These are phyloP conservation scores for Aselliscus stoliczkanus DNA, from an alignment of 2,797 vertebrate genomes.

Conservation along the genomic window DNA sequence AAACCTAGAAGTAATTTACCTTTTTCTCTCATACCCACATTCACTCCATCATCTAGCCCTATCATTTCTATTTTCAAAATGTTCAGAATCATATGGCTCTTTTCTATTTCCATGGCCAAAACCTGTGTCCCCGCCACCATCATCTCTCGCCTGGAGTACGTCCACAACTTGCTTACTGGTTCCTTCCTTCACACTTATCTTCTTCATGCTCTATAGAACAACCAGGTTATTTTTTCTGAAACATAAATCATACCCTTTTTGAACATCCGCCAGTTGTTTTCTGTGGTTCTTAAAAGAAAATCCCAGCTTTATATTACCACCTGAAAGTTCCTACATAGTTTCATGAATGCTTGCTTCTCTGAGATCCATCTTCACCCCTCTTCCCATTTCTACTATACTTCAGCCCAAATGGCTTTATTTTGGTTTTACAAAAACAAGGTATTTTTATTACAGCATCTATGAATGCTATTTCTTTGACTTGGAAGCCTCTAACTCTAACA, in stretches of 20 bases:
- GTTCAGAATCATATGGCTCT: not conserved
- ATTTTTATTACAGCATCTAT: rapidly evolving
- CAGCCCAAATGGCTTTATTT: not conserved
- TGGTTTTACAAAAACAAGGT: not conserved
- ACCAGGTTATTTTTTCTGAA: not conserved
- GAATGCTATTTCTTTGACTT: not conserved
- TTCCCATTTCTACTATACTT: not conserved
- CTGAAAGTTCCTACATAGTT: no score
- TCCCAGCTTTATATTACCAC: not conserved
- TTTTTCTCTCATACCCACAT: not conserved
- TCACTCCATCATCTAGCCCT: not conserved
- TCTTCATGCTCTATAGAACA: not conserved
- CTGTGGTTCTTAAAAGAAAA: not conserved
- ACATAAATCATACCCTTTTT: no score
- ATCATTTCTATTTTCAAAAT: not conserved
- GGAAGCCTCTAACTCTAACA: not conserved
- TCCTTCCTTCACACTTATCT: rapidly evolving
- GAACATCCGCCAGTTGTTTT: not conserved
- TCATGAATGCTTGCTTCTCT: not conserved
- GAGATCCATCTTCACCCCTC: rapidly evolving
- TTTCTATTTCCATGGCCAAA: not conserved
- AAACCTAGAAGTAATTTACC: not conserved
- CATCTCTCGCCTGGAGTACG: rapidly evolving
- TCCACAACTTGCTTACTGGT: rapidly evolving
- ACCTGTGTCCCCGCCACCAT: rapidly evolving